phyloP scores from a whole-genome alignment of 2,113 vertebrate species.

The Sylvietta virens region DNA sequence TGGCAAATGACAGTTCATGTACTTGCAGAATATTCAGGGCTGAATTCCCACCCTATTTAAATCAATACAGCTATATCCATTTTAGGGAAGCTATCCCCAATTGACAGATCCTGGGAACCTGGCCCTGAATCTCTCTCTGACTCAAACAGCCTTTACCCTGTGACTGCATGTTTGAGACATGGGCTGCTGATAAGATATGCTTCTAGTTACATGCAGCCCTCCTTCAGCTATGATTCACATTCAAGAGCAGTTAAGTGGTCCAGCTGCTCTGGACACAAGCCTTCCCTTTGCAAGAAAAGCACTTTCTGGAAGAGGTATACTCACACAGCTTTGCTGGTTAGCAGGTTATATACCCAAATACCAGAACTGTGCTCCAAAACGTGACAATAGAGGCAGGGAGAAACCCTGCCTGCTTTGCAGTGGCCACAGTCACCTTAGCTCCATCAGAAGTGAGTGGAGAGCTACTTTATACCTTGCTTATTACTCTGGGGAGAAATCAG shows the following conservation, averaged over 20 bases:
- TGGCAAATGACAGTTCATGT: not conserved
- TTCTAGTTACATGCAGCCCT: not conserved
- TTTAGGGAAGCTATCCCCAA: not conserved
- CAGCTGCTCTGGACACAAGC: constrained; percentile 16
- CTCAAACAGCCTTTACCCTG: not conserved
- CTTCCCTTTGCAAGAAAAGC: not conserved
- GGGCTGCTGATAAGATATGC: constrained; percentile 1
- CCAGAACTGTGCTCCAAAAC: not conserved
- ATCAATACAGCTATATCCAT: not conserved
- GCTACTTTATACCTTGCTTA: not conserved
- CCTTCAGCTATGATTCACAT: not conserved
- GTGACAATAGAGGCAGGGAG: not conserved
- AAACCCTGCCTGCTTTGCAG: not conserved
- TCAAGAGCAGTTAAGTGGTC: not conserved
- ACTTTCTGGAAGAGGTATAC: not conserved
- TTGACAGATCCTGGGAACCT: not conserved
- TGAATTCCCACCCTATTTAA: not conserved
- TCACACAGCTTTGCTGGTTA: not conserved
- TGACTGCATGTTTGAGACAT: not conserved
- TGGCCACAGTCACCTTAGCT: not conserved
- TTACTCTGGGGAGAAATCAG: not conserved
- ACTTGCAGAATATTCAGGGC: not conserved
- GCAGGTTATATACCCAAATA: not conserved
- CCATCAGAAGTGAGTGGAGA: not conserved
- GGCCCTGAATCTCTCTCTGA: not conserved